phyloP scores from a whole-genome alignment of 2,888 invertebrate genomes.

The Sminthurinus aureus region DNA sequence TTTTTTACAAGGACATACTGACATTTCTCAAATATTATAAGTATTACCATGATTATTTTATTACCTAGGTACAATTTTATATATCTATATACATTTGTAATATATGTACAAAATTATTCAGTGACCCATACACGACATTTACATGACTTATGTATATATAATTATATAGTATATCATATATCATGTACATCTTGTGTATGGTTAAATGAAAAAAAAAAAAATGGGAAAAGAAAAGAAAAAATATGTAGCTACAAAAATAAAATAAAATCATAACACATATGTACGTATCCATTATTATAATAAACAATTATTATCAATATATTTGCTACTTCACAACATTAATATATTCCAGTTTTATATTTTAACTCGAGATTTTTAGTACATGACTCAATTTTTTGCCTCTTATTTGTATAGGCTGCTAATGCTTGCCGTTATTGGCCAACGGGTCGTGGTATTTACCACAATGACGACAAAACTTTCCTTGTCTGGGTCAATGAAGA shows the following conservation, averaged over 20 bases:
- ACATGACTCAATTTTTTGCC: neutral
- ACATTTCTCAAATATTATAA: neutral
- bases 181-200: too few relatives aligned
- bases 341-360: neutral
- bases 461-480: constrained; percentile 97
- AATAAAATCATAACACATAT: too few relatives aligned
- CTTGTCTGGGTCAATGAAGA: constrained; percentile 98
- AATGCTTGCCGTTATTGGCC: constrained; percentile 99
- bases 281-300: neutral
- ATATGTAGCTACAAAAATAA: too few relatives aligned
- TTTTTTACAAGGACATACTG: constrained; percentile 15
- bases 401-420: constrained; percentile 73
- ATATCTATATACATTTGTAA: neutral
- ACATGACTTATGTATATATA: neutral
- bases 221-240: too few relatives aligned
- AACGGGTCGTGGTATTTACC: constrained; percentile 94
- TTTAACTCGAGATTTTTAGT: neutral
- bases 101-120: neutral
- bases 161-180: too few relatives aligned
- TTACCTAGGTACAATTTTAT: neutral
- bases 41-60: neutral
- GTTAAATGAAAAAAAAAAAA: too few relatives aligned
- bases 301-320: too few relatives aligned
- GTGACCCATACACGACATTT: neutral
- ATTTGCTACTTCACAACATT: neutral